Conservation (phyloP, 2,888 invertebrate genomes). For the Masnerella sp. region DNA sequence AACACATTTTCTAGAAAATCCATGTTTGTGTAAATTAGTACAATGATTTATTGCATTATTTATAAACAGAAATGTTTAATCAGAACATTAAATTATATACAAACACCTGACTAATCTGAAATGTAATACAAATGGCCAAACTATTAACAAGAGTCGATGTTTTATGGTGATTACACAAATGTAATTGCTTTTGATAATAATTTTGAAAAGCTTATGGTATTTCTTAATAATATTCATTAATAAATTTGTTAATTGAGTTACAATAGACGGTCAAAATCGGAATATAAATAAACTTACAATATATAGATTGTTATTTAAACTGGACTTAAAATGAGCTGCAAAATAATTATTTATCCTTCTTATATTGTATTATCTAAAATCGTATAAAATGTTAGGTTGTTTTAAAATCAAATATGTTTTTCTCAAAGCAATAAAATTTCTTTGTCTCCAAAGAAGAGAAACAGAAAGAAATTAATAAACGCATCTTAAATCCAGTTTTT, state of each 20-base stretch:
- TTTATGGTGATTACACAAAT: slow-evolving; percentile 11
- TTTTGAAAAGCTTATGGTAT: slow-evolving; percentile 6
- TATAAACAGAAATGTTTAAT: slow-evolving; percentile 43
- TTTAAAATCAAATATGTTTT: too few relatives aligned
- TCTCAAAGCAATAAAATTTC: too few relatives aligned
- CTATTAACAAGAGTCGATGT: slow-evolving; percentile 10
- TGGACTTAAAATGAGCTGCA: neutral
- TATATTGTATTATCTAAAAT: too few relatives aligned
- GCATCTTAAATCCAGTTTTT: neutral
- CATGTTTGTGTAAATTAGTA: too few relatives aligned
- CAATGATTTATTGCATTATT: too few relatives aligned
- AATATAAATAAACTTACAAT: slow-evolving; percentile 23
- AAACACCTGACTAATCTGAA: neutral
- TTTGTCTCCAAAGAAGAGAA: too few relatives aligned
- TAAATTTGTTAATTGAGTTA: slow-evolving; percentile 26
- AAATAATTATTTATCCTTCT: too few relatives aligned
- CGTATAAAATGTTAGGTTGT: too few relatives aligned
- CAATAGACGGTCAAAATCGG: slow-evolving; percentile 27
- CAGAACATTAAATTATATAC: slow-evolving; percentile 29
- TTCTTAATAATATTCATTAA: slow-evolving; percentile 10
- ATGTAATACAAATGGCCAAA: neutral
- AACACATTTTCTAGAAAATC: too few relatives aligned
- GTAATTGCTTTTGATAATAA: slow-evolving; percentile 1
- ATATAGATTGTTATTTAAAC: slow-evolving; percentile 4
- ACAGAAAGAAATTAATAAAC: too few relatives aligned